Evolutionary conservation across 2,797 vertebrate genomes (phyloP), one percentile per base, ranked within the genome.

Genomic region (Myotis findleyi): DNA sequence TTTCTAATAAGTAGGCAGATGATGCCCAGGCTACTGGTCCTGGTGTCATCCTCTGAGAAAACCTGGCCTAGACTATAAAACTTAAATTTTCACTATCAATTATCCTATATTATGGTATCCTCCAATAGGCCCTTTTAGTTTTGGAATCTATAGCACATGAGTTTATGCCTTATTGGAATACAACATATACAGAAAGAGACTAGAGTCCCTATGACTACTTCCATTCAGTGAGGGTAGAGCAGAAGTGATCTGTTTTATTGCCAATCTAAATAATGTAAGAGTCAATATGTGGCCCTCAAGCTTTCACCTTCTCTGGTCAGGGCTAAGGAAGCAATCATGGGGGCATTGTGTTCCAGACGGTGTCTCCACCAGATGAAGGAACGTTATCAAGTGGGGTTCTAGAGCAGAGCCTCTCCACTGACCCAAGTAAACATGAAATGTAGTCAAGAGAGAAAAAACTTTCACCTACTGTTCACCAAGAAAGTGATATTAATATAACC

Each of bases 61-160:
- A 21, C 11, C 9, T 55, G n/a, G 30, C 4, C 36, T 76, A 59
- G 36, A 44, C 17, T 11, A 17, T 27, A 76, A 2, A 20, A 44
- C 12, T 36, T 72, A 20, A 72, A 92, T 64, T 68, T 95, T 91
- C 27, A 64, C 10, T 41, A 27, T 66, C 11, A n/a, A 38, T 79
- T 11, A 53, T 5, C 23, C n/a, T 76, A 30, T 64, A 33, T 33
- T 33, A 66, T 25, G 5, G 27, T 36, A 7, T 71, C 9, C 18
- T 44, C 17, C 95, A 62, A 71, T 23, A 71, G 62, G 2, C 1
- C 30, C 17, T 69, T 82, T 73, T 53, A 84, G 21, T 79, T 84
- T 86, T 41, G 87, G 64, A 64, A 47, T 6, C 8, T 66, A 3
- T 12, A 57, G 8, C 10, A 81, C 36, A 44, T 64, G 3, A 25